Conservation (phyloP, 2,113 vertebrate genomes). For the Hirundichthys speculiger region DNA sequence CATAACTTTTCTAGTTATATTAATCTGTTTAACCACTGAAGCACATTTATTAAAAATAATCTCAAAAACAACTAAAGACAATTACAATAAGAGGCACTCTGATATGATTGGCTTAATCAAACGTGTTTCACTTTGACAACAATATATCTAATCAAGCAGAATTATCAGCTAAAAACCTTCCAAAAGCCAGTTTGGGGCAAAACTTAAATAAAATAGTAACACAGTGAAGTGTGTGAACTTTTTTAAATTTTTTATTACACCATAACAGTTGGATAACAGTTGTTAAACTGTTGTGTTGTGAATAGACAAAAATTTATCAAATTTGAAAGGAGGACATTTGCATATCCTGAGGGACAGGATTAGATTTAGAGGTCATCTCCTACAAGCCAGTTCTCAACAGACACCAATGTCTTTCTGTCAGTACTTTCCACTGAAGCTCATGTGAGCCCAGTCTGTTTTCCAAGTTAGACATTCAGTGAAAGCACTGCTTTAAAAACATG, state of each 20-base stretch:
- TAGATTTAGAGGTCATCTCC: slow-evolving; percentile 81
- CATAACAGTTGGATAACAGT: slow-evolving; percentile 34
- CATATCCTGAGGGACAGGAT: slow-evolving; percentile 79
- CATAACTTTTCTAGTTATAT: too few species aligned
- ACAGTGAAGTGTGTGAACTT: slow-evolving; percentile 12
- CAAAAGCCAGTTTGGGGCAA: too few species aligned
- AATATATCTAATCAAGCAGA: too few species aligned
- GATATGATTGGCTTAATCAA: too few species aligned
- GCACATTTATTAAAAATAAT: too few species aligned
- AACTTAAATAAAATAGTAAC: slow-evolving; percentile 1
- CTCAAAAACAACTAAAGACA: too few species aligned
- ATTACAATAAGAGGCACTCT: too few species aligned
- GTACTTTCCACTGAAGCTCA: slow-evolving; percentile 65
- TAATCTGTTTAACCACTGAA: too few species aligned
- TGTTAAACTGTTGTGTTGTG: slow-evolving; percentile 69
- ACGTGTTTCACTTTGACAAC: too few species aligned
- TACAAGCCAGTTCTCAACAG: slow-evolving; percentile 68
- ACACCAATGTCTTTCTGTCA: slow-evolving; percentile 68
- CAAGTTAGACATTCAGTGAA: slow-evolving; percentile 53
- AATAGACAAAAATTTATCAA: slow-evolving; percentile 78
- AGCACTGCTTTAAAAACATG: slow-evolving; percentile 43
- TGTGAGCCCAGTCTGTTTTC: slow-evolving; percentile 53
- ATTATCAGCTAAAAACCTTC: too few species aligned
- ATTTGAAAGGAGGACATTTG: slow-evolving; percentile 78
- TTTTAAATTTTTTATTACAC: slow-evolving; percentile 18